Evolutionary conservation across 2,888 invertebrate genomes (phyloP).

Genomic region (Orthosia gothica): DNA sequence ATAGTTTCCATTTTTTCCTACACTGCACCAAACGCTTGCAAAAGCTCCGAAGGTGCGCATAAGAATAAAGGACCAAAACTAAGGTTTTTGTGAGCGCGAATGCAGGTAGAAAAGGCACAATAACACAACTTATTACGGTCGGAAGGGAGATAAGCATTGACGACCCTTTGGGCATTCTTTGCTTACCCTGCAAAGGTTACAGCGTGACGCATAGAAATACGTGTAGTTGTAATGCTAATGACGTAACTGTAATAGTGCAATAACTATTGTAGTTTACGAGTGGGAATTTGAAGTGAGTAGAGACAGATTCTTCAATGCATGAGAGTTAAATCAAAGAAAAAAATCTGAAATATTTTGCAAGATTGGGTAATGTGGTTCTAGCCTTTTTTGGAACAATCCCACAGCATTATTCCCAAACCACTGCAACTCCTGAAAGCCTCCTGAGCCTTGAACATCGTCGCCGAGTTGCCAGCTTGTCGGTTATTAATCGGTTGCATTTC

Average conservation of each 20-base stretch:
- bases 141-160: constrained; percentile 28
- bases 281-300: not conserved
- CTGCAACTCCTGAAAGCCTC: too few species aligned
- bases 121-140: constrained; percentile 26
- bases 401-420: too few species aligned
- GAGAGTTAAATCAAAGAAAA: not conserved
- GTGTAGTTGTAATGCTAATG: constrained; percentile 29
- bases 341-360: not conserved
- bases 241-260: not conserved
- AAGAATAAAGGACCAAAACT: constrained; percentile 3
- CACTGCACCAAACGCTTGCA: constrained; percentile 11
- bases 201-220: constrained; percentile 27
- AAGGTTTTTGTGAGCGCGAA: constrained; percentile 15
- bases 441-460: too few species aligned
- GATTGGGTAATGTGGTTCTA: not conserved
- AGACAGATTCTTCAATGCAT: not conserved
- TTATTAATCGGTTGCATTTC: too few species aligned
- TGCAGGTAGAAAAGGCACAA: constrained; percentile 43
- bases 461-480: too few species aligned
- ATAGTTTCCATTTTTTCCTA: not conserved
- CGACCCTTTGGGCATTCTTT: constrained; percentile 11
- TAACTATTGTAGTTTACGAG: not conserved
- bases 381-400: too few species aligned
- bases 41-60: constrained; percentile 18
- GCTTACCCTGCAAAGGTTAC: constrained; percentile 24